A percentile compares a stretch with the other conserved stretches of the same genome.
phyloP scores from a whole-genome alignment of 2,888 invertebrate genomes.

The Agrochola lota region DNA sequence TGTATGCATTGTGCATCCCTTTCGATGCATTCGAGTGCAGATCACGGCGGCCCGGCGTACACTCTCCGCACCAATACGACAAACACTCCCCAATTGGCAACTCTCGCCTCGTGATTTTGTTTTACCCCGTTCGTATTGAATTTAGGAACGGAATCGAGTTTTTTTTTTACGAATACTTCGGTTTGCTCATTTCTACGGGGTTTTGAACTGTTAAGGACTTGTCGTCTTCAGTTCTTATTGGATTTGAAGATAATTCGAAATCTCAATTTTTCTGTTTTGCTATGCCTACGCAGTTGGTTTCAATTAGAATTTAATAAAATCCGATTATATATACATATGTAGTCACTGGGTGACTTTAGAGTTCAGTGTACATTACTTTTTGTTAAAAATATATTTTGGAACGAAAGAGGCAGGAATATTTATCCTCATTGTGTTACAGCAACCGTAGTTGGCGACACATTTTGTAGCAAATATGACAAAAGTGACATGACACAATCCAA shows the following conservation, averaged over 20 bases:
- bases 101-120: constrained; percentile 79
- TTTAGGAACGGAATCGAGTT: constrained; percentile 54
- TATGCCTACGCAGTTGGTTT: neutral
- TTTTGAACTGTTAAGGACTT: constrained; percentile 58
- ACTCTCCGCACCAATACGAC: constrained; percentile 80
- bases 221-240: constrained; percentile 47
- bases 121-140: constrained; percentile 75
- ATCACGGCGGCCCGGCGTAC: constrained; percentile 76
- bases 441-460: no score
- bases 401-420: no score
- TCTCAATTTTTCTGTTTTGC: constrained; percentile 5
- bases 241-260: constrained; percentile 37
- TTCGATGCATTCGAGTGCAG: constrained; percentile 79
- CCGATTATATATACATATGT: neutral
- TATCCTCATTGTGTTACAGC: no score
- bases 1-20: constrained; percentile 85
- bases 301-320: constrained; percentile 7
- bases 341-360: neutral
- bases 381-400: no score
- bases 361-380: no score
- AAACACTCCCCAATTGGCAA: constrained; percentile 84
- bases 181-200: constrained; percentile 54
- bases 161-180: constrained; percentile 12
- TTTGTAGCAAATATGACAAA: neutral
- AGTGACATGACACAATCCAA: neutral